Evolutionary conservation across 2,888 invertebrate species (phyloP).

Genomic region (Tenthredo distinguenda): DNA sequence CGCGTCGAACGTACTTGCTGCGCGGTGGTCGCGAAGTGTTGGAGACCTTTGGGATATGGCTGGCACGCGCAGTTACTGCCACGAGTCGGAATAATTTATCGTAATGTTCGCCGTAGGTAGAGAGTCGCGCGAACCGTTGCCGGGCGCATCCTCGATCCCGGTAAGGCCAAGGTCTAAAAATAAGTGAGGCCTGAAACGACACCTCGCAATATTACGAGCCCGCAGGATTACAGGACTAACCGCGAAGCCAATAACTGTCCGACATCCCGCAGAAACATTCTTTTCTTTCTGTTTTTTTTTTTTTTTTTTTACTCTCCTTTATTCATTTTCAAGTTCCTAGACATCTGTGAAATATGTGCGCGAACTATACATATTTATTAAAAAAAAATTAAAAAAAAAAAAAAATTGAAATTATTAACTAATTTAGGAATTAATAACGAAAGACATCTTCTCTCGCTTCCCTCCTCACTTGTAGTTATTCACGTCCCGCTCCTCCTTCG

Average conservation of each 20-base stretch:
- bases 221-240: constrained; percentile 37
- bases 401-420: neutral
- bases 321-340: neutral
- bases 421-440: neutral
- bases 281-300: neutral
- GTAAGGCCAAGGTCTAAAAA: constrained; percentile 49
- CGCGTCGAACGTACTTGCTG: neutral
- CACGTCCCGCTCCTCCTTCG: neutral
- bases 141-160: constrained; percentile 29
- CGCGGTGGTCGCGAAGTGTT: constrained; percentile 21
- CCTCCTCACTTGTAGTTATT: neutral
- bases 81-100: constrained; percentile 51
- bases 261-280: neutral
- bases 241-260: constrained; percentile 25
- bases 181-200: constrained; percentile 51
- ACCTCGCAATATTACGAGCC: constrained; percentile 33
- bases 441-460: neutral
- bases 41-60: constrained; percentile 11
- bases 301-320: neutral
- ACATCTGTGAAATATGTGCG: neutral
- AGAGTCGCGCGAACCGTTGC: constrained; percentile 20
- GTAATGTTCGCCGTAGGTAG: constrained; percentile 49
- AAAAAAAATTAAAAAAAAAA: neutral
- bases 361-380: neutral
- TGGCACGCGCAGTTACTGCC: constrained; percentile 48